Percentiles rank a stretch among this genome's conserved stretches.
phyloP scores from a whole-genome alignment of 1,140 invertebrate species.

The Drosophila simulans region DNA sequence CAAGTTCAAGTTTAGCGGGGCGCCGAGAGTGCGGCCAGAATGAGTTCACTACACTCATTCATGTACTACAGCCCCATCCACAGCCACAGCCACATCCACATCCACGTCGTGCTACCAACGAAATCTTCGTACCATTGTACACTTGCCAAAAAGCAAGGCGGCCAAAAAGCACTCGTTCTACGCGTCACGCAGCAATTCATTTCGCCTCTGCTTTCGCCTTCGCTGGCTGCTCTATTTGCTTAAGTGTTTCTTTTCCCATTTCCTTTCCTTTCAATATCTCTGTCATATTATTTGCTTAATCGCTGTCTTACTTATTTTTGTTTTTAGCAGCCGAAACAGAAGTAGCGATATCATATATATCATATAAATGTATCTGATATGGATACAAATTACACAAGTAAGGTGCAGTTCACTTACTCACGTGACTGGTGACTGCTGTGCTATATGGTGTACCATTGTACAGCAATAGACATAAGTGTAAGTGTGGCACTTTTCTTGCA shows the following conservation, averaged over 20 bases:
- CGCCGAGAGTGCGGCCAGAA: constrained; percentile 6
- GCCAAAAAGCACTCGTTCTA: constrained; percentile 61
- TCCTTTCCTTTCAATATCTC: constrained; percentile 47
- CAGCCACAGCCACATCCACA: constrained; percentile 3
- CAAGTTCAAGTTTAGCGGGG: constrained; percentile 69
- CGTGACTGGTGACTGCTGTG: constrained; percentile 11
- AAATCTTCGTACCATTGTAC: constrained; percentile 32
- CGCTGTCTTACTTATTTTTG: constrained; percentile 38
- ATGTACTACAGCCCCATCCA: constrained; percentile 2
- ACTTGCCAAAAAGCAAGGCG: constrained; percentile 54
- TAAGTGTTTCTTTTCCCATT: constrained; percentile 67
- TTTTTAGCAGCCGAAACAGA: constrained; percentile 20
- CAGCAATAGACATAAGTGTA: neutral
- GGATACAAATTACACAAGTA: constrained; percentile 5
- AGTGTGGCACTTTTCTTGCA: neutral
- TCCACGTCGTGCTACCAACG: neutral
- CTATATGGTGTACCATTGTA: neutral
- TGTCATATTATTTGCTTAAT: constrained; percentile 61
- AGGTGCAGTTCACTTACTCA: constrained; percentile 11
- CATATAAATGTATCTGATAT: neutral
- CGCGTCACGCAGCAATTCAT: constrained; percentile 53
- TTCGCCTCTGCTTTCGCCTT: constrained; percentile 17
- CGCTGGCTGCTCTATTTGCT: constrained; percentile 62
- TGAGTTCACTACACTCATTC: constrained; percentile 38
- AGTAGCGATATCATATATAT: neutral